These are phyloP conservation scores for Cybosia mesomella DNA, from an alignment of 2,888 invertebrate genomes.

Conservation along the genomic window DNA sequence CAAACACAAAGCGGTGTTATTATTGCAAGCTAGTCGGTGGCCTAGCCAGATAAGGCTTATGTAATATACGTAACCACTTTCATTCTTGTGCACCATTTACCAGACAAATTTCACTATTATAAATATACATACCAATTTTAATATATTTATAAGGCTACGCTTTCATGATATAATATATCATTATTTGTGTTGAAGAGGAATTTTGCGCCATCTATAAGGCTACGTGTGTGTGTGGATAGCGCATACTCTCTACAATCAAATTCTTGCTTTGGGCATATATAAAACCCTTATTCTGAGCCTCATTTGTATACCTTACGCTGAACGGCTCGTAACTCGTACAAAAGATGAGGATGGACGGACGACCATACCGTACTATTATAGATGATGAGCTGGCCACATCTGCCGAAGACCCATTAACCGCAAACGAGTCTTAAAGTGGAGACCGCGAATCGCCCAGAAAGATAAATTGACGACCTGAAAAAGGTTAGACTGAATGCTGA, in stretches of 20 bases:
- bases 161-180: not conserved
- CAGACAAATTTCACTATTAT: slow-evolving; percentile 37
- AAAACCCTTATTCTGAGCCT: too few relatives aligned
- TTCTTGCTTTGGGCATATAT: too few relatives aligned
- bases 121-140: slow-evolving; percentile 26
- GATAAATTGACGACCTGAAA: too few relatives aligned
- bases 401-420: too few relatives aligned
- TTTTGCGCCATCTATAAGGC: not conserved
- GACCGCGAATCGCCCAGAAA: too few relatives aligned
- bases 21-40: slow-evolving; percentile 40
- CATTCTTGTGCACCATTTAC: slow-evolving; percentile 35
- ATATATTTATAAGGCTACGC: slow-evolving; percentile 3
- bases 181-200: not conserved
- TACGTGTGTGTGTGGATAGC: not conserved
- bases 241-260: not conserved
- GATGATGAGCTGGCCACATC: too few relatives aligned
- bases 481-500: too few relatives aligned
- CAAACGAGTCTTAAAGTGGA: too few relatives aligned
- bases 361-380: too few relatives aligned
- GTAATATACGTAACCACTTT: slow-evolving; percentile 50
- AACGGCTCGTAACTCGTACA: too few relatives aligned
- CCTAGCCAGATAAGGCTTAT: slow-evolving; percentile 48
- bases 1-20: slow-evolving; percentile 51
- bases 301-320: too few relatives aligned
- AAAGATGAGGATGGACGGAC: too few relatives aligned